Evolutionary conservation across 1,140 invertebrate species (phyloP), one percentile per base, ranked within the genome.

Genomic region (Aethina tumida): DNA sequence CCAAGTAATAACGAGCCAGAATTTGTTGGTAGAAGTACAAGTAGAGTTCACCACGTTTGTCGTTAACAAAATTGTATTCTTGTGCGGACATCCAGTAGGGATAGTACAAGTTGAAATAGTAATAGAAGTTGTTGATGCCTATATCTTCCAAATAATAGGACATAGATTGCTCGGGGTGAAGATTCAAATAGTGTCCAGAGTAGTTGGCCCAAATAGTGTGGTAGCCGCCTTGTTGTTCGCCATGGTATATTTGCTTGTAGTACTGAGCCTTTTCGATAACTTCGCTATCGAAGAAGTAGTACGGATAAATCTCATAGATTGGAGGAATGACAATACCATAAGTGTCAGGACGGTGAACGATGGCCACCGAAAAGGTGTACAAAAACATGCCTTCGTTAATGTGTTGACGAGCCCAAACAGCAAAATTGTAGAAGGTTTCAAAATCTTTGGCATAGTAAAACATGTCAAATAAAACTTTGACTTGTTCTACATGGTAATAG

Each of bases 91-190:
- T 66, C 70, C 73, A 78, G 59, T 61, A 65, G 2, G 82, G 79
- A 43, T 71, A 75, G 13, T 73, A 69, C 16, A 81, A 43, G 35
- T 76, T 68, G 27, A 70, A 64, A 47, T 79, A 77, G 49, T 73
- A 75, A 58, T 84, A 81, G 49, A 74, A 77, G 1, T 71, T 55
- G 50, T 82, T 81, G n/a, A 84, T 62, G 39, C 73, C 74, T 35
- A 76, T 63, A 58, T 84, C 84, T 43, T 87, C 75, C 0, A 77
- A 77, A 65, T 77, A 86, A 56, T 87, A 86, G 13, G 68, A 64
- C 12, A 87, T 30, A 32, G 70, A 61, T 37, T 73, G 67, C 52
- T 64, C 57, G 7, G 54, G 61, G 30, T 66, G 38, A 71, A 57
- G 24, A 17, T 55, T 55, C 32, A 53, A 15, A 25, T 57, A 48